phyloP scores from a whole-genome alignment of 2,888 invertebrate species.

The Cosmorhoe ocellata region DNA sequence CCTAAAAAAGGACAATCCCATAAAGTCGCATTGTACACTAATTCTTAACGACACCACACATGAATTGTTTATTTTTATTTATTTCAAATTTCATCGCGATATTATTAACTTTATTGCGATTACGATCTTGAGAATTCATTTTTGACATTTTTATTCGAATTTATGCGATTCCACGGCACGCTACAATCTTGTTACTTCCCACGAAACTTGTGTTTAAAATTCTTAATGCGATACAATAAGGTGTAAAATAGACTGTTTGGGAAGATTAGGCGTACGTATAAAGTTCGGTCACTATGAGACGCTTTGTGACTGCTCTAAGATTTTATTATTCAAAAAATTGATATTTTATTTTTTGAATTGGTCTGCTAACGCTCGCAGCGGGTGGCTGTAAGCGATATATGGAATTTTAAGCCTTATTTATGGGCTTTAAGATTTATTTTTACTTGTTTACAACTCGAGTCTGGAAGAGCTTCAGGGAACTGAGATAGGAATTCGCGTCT shows the following conservation, averaged over 20 bases:
- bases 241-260: slow-evolving; percentile 43
- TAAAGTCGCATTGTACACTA: slow-evolving; percentile 63
- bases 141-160: slow-evolving; percentile 81
- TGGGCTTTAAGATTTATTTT: slow-evolving; percentile 45
- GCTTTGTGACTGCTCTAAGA: slow-evolving; percentile 76
- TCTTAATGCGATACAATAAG: slow-evolving; percentile 48
- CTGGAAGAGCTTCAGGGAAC: slow-evolving; percentile 68
- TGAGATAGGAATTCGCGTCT: slow-evolving; percentile 61
- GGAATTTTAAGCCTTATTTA: slow-evolving; percentile 45
- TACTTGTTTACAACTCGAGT: slow-evolving; percentile 35
- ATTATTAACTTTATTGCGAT: slow-evolving; percentile 80
- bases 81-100: slow-evolving; percentile 77
- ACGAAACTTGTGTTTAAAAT: slow-evolving; percentile 17
- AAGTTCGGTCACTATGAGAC: slow-evolving; percentile 55
- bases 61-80: slow-evolving; percentile 74
- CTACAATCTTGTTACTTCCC: slow-evolving; percentile 40
- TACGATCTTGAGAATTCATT: slow-evolving; percentile 79
- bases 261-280: slow-evolving; percentile 34
- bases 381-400: slow-evolving; percentile 49
- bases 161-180: slow-evolving; percentile 68
- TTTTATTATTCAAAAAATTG: slow-evolving; percentile 80
- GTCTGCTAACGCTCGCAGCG: slow-evolving; percentile 77
- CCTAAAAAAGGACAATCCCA: slow-evolving; percentile 38
- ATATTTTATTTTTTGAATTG: slow-evolving; percentile 78
- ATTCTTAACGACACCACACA: slow-evolving; percentile 65